These are phyloP conservation scores for Cancer borealis DNA, from an alignment of 2,888 invertebrate species.

Conservation along the genomic window DNA sequence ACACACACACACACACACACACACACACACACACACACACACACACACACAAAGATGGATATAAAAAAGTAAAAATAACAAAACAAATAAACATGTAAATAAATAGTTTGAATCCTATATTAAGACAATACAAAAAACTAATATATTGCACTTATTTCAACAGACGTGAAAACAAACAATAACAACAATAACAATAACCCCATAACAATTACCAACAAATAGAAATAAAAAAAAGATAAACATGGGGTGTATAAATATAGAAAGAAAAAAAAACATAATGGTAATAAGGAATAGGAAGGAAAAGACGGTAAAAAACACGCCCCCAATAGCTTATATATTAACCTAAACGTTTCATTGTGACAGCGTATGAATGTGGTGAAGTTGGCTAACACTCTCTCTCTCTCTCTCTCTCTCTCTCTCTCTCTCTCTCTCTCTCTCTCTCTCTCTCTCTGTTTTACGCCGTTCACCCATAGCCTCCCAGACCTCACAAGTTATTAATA, in stretches of 20 bases:
- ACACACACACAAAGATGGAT: too few species aligned
- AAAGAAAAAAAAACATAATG: background rate
- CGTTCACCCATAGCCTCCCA: background rate
- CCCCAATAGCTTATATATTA: background rate
- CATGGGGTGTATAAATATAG: background rate
- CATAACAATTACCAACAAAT: background rate
- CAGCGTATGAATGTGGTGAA: background rate
- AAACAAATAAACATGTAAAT: too few species aligned
- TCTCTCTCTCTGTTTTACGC: conserved; percentile 17
- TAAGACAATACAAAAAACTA: too few species aligned
- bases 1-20: too few species aligned
- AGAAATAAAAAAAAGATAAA: background rate
- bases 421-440: background rate
- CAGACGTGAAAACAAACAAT: background rate
- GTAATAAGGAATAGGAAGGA: background rate
- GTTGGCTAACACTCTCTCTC: background rate
- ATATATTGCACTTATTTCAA: background rate
- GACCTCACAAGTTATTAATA: conserved; percentile 18
- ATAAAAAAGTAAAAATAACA: too few species aligned
- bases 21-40: too few species aligned
- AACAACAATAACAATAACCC: background rate
- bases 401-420: background rate
- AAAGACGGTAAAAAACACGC: background rate
- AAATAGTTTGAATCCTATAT: too few species aligned
- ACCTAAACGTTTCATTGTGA: background rate